Evolutionary conservation across 2,113 vertebrate species (phyloP).

Genomic region (Cygnus atratus): DNA sequence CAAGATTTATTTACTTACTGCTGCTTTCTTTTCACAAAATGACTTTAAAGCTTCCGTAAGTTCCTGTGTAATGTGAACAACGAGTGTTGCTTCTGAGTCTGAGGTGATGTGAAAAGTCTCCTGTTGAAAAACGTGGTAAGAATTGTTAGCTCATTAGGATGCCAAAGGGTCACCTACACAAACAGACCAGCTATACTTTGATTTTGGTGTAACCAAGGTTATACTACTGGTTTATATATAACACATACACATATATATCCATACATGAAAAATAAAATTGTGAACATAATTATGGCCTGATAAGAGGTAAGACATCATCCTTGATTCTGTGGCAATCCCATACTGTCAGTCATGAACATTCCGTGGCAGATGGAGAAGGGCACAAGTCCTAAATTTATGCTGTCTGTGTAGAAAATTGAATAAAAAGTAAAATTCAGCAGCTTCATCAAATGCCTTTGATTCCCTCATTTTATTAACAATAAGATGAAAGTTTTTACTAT

Average conservation of each 20-base stretch:
- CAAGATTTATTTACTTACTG: slow-evolving; percentile 36
- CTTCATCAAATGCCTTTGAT: background rate
- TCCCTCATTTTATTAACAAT: background rate
- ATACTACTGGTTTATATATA: background rate
- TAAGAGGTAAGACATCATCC: background rate
- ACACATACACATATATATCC: background rate
- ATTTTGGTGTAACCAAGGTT: background rate
- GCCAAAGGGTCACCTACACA: background rate
- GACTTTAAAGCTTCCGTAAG: slow-evolving; percentile 51
- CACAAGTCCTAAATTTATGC: background rate
- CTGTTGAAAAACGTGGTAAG: background rate
- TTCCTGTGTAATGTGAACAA: slow-evolving; percentile 48
- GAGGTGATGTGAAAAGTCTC: slow-evolving; percentile 58
- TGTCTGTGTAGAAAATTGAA: background rate
- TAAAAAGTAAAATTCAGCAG: background rate
- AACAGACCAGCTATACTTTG: background rate
- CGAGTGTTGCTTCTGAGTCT: slow-evolving; percentile 51
- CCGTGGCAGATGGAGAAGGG: background rate
- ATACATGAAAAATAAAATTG: background rate
- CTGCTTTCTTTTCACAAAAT: slow-evolving; percentile 62
- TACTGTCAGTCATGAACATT: background rate
- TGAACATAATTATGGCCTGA: background rate
- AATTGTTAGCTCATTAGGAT: background rate
- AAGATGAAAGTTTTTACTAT: background rate
- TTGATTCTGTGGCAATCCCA: background rate